These are phyloP conservation scores for Arothron firmamentum DNA, from an alignment of 2,113 vertebrate genomes.

Conservation along the genomic window DNA sequence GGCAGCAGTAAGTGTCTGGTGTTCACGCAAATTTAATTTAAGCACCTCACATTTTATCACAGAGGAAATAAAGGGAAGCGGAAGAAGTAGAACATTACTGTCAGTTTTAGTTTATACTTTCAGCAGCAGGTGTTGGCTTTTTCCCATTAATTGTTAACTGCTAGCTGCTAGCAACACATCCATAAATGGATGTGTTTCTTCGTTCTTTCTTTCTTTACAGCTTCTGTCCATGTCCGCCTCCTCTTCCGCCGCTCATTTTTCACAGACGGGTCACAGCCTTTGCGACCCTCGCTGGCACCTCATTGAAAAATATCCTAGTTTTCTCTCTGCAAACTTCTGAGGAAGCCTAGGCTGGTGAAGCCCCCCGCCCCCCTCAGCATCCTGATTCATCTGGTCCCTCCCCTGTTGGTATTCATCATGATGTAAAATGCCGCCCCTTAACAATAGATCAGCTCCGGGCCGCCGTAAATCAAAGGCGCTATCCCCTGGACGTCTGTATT, in stretches of 20 bases:
- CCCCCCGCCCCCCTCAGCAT: slow-evolving; percentile 34
- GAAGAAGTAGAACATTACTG: slow-evolving; percentile 1
- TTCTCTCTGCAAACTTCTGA: slow-evolving; percentile 39
- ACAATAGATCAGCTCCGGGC: slow-evolving; percentile 59
- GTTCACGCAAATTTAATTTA: too few relatives aligned
- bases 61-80: slow-evolving; percentile 19
- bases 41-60: too few relatives aligned
- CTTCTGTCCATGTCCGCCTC: neutral
- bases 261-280: slow-evolving; percentile 1
- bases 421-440: slow-evolving; percentile 52
- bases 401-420: slow-evolving; percentile 56
- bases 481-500: slow-evolving; percentile 61
- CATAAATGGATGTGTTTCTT: too few relatives aligned
- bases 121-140: neutral
- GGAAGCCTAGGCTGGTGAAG: slow-evolving; percentile 32
- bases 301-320: slow-evolving; percentile 49
- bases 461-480: slow-evolving; percentile 63
- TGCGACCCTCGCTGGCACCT: slow-evolving; percentile 16
- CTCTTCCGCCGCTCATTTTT: neutral
- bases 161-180: too few relatives aligned
- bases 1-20: too few relatives aligned
- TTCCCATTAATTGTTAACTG: neutral
- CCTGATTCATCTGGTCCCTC: slow-evolving; percentile 61
- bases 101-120: neutral
- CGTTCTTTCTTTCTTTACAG: too few relatives aligned